These are phyloP conservation scores for Pangasius larnaudii DNA, from an alignment of 2,797 vertebrate genomes.

Conservation along the genomic window DNA sequence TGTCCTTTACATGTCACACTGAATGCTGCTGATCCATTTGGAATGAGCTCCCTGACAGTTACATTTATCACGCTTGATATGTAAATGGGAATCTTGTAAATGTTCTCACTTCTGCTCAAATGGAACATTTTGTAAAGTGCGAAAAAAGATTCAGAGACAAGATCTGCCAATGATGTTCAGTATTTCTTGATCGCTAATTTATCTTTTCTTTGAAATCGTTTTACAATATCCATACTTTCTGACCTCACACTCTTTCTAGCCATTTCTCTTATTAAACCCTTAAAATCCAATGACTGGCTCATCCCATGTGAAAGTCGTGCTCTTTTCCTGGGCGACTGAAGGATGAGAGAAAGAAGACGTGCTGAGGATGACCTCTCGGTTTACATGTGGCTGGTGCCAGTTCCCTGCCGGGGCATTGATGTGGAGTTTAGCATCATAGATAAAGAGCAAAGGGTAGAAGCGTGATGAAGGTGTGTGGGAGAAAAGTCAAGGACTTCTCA, in stretches of 20 bases:
- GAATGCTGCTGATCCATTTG: not conserved
- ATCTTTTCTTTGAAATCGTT: too few relatives aligned
- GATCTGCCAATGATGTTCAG: not conserved
- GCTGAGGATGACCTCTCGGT: constrained; percentile 72
- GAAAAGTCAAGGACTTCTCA: constrained; percentile 61
- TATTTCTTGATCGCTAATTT: not conserved
- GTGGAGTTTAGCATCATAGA: constrained; percentile 71
- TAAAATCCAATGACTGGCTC: constrained; percentile 42
- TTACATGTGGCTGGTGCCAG: constrained; percentile 83
- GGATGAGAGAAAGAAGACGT: constrained; percentile 55
- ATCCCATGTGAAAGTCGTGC: constrained; percentile 62
- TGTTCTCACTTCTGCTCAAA: not conserved
- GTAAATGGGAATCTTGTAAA: not conserved
- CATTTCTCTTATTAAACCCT: constrained; percentile 51
- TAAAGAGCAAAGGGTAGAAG: constrained; percentile 50
- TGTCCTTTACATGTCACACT: not conserved
- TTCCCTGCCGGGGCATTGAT: constrained; percentile 86
- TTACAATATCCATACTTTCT: constrained; percentile 16
- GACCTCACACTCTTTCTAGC: constrained; percentile 63
- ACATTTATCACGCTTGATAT: not conserved
- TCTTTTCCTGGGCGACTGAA: constrained; percentile 40
- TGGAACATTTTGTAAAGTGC: not conserved
- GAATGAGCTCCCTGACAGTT: not conserved
- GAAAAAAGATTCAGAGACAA: not conserved
- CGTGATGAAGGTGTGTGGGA: constrained; percentile 56